These are phyloP conservation scores for Catocala sponsa DNA, from an alignment of 2,888 invertebrate species.

Conservation along the genomic window DNA sequence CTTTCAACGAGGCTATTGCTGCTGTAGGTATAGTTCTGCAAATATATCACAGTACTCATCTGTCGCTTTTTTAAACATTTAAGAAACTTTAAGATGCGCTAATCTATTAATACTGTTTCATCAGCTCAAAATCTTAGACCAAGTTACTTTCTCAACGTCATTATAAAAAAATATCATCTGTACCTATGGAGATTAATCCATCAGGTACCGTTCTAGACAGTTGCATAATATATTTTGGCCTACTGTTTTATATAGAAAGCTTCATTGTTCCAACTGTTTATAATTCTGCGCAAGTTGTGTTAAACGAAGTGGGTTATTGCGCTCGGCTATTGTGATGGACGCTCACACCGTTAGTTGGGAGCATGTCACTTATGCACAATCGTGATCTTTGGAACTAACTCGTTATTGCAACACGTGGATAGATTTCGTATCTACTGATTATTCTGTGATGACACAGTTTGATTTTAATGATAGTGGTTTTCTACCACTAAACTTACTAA, in stretches of 20 bases:
- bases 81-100: too few species aligned
- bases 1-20: too few species aligned
- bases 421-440: slow-evolving; percentile 3
- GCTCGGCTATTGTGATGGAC: slow-evolving; percentile 33
- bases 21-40: too few species aligned
- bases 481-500: too few species aligned
- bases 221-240: background rate
- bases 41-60: too few species aligned
- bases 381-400: slow-evolving; percentile 45
- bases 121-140: too few species aligned
- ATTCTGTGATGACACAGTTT: background rate
- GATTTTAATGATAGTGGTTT: too few species aligned
- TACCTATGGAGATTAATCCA: background rate
- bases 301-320: slow-evolving; percentile 29
- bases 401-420: slow-evolving; percentile 35
- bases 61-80: too few species aligned
- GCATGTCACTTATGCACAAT: slow-evolving; percentile 43
- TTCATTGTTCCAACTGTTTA: slow-evolving; percentile 44
- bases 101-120: too few species aligned
- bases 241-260: slow-evolving; percentile 31
- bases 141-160: too few species aligned
- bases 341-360: slow-evolving; percentile 35
- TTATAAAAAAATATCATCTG: background rate
- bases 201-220: background rate
- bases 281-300: slow-evolving; percentile 36